A percentile compares a stretch with the other conserved stretches of the same genome.
These are phyloP conservation scores for Malthinus seriepunctatus DNA, from an alignment of 2,888 invertebrate species.

Conservation along the genomic window DNA sequence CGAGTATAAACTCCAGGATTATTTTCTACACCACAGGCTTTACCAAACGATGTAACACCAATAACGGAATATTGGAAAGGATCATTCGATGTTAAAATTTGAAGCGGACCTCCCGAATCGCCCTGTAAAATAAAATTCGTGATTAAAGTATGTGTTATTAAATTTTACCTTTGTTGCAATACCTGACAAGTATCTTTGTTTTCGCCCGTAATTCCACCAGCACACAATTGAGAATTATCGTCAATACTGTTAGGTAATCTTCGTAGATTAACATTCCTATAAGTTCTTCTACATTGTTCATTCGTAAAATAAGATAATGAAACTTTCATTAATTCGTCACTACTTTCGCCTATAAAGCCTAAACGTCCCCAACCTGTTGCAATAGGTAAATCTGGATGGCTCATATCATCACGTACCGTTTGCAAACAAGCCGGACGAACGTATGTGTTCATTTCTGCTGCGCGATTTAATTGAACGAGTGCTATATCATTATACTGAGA, in stretches of 20 bases:
- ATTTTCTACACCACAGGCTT: conserved; percentile 45
- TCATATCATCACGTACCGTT: conserved; percentile 16
- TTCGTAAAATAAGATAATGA: conserved; percentile 27
- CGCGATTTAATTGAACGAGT: conserved; percentile 48
- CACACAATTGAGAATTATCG: conserved; percentile 39
- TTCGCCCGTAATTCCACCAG: conserved; percentile 30
- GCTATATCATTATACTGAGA: conserved; percentile 57
- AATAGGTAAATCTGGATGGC: conserved; percentile 31
- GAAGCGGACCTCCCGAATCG: conserved; percentile 66
- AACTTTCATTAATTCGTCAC: conserved; percentile 35
- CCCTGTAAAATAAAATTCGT: conserved; percentile 54
- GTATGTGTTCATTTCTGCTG: conserved; percentile 44
- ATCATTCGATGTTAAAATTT: conserved; percentile 38
- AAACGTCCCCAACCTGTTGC: conserved; percentile 52
- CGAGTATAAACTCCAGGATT: conserved; percentile 55
- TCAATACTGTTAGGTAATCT: conserved; percentile 31
- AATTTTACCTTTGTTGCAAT: not conserved
- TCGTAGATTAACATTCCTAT: conserved; percentile 29
- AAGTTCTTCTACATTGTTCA: conserved; percentile 28
- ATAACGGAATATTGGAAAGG: conserved; percentile 53
- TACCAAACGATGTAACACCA: conserved; percentile 55
- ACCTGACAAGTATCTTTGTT: conserved; percentile 42
- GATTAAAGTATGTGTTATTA: not conserved
- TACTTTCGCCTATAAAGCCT: conserved; percentile 14
- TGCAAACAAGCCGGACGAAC: conserved; percentile 55